phyloP scores from a whole-genome alignment of 2,797 vertebrate species.

The Phylloscopus collybita region DNA sequence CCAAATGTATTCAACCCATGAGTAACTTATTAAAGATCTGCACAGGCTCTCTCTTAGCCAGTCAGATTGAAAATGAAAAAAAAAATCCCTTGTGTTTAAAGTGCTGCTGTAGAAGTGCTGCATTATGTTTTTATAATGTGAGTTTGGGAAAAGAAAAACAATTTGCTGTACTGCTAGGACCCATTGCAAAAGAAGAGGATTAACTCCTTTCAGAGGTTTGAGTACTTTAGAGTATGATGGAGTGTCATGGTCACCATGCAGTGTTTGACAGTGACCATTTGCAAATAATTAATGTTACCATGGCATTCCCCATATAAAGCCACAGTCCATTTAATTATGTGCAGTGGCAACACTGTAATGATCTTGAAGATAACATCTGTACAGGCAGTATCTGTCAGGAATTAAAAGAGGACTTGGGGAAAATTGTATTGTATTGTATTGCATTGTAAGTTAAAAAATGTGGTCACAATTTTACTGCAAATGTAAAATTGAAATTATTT shows the following conservation, averaged over 20 bases:
- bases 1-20: slow-evolving; percentile 12
- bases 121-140: neutral
- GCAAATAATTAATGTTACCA: slow-evolving; percentile 44
- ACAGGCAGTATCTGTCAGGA: neutral
- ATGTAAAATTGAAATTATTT: neutral
- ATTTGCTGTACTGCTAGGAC: neutral
- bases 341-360: neutral
- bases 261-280: slow-evolving; percentile 17
- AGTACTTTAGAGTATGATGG: neutral
- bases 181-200: slow-evolving; percentile 22
- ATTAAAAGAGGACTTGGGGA: neutral
- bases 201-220: neutral
- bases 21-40: slow-evolving; percentile 4
- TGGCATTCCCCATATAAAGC: slow-evolving; percentile 1
- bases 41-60: neutral
- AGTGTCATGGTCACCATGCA: neutral
- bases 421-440: neutral
- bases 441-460: neutral
- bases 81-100: neutral
- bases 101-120: neutral
- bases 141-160: slow-evolving; percentile 1
- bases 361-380: slow-evolving; percentile 29
- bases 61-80: neutral
- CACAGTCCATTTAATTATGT: slow-evolving; percentile 29
- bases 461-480: neutral